phyloP scores from a whole-genome alignment of 2,888 invertebrate genomes.

The Steinernema hermaphroditum region DNA sequence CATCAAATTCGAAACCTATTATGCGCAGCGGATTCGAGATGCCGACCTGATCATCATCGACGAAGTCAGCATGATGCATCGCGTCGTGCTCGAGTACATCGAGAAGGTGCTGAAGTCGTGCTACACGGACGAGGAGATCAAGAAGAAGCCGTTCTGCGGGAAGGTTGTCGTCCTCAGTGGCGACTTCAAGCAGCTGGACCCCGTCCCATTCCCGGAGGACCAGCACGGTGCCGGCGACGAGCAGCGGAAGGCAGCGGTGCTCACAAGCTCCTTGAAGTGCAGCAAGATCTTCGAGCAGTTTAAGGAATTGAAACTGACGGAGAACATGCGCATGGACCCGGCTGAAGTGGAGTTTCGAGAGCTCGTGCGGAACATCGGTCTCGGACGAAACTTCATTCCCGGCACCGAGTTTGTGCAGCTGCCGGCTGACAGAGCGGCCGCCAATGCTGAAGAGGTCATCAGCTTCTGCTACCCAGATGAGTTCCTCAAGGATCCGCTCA shows the following conservation, averaged over 20 bases:
- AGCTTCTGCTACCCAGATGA: not conserved
- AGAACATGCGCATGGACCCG: slow-evolving; percentile 38
- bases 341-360: slow-evolving; percentile 33
- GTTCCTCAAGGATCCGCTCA: not conserved
- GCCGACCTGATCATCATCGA: slow-evolving; percentile 33
- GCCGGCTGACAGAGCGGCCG: not conserved
- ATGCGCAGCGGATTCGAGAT: not conserved
- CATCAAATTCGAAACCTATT: not conserved
- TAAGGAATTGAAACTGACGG: slow-evolving; percentile 21
- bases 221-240: too few relatives aligned
- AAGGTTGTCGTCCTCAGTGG: slow-evolving; percentile 37
- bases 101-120: slow-evolving; percentile 40
- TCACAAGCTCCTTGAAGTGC: slow-evolving; percentile 30
- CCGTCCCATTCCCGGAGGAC: too few relatives aligned
- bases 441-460: not conserved
- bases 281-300: slow-evolving; percentile 25
- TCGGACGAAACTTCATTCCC: slow-evolving; percentile 23
- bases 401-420: not conserved
- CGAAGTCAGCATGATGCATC: slow-evolving; percentile 38
- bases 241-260: too few relatives aligned
- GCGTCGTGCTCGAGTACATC: slow-evolving; percentile 33
- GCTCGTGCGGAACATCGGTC: slow-evolving; percentile 25
- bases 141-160: too few relatives aligned
- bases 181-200: slow-evolving; percentile 36
- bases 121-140: too few relatives aligned